These are phyloP conservation scores for Hydrotaea diabolus DNA, from an alignment of 2,888 invertebrate species.

Conservation along the genomic window DNA sequence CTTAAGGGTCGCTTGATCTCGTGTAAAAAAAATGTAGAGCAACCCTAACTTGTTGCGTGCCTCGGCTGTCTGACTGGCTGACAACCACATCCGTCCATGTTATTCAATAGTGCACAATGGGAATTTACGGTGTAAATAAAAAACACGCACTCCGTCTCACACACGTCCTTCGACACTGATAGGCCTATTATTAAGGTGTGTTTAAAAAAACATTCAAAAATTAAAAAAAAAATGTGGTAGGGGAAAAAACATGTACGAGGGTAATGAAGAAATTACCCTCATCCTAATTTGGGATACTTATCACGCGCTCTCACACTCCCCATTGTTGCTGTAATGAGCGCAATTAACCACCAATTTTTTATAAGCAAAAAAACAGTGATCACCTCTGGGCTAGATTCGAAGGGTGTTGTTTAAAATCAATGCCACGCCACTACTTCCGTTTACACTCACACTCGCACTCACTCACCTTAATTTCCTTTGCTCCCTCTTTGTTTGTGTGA, in stretches of 20 bases:
- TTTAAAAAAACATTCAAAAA: not conserved
- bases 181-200: too few relatives aligned
- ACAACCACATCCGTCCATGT: not conserved
- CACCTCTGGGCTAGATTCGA: too few relatives aligned
- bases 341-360: conserved; percentile 30
- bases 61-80: not conserved
- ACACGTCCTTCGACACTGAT: too few relatives aligned
- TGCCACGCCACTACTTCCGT: conserved; percentile 23
- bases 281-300: conserved; percentile 65
- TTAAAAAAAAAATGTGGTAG: not conserved
- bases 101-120: conserved; percentile 30
- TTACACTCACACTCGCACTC: not conserved
- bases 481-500: not conserved
- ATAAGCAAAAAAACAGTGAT: not conserved
- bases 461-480: not conserved
- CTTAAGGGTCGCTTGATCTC: not conserved
- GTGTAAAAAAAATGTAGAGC: not conserved
- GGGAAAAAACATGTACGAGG: not conserved
- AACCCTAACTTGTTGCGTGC: conserved; percentile 12
- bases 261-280: conserved; percentile 48
- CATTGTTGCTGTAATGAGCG: not conserved
- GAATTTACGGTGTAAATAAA: conserved; percentile 18
- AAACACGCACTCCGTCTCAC: conserved; percentile 10
- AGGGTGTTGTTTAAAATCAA: not conserved
- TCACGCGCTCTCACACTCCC: conserved; percentile 30